Percentiles rank a stretch among this genome's conserved stretches.
phyloP scores from a whole-genome alignment of 2,113 vertebrate genomes.

The Psephotus haematonotus region DNA sequence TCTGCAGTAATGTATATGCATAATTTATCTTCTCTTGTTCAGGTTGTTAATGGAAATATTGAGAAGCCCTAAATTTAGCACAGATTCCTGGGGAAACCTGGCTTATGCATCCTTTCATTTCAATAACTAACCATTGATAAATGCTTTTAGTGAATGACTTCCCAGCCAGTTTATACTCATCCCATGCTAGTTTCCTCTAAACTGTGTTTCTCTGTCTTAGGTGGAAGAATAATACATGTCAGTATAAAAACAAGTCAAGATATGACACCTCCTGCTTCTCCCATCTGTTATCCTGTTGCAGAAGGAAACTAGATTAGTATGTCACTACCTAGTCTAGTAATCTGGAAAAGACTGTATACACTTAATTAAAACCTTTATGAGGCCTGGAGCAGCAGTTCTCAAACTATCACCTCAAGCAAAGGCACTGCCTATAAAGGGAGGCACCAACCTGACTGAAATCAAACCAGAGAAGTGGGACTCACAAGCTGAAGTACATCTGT shows the following conservation, averaged over 20 bases:
- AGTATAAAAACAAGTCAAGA: neutral
- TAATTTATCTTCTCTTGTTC: neutral
- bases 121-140: neutral
- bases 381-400: neutral
- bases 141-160: neutral
- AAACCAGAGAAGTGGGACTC: neutral
- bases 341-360: neutral
- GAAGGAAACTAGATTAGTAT: constrained; percentile 37
- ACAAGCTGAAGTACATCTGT: neutral
- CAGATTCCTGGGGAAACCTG: neutral
- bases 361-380: neutral
- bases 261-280: constrained; percentile 46
- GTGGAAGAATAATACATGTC: constrained; percentile 1
- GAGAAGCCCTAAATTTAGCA: neutral
- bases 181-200: neutral
- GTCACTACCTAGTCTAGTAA: neutral
- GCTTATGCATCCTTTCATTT: neutral
- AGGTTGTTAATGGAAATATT: neutral
- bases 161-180: neutral
- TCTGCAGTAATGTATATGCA: neutral
- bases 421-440: neutral
- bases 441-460: neutral
- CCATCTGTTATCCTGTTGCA: constrained; percentile 37
- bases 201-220: neutral
- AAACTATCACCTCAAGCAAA: neutral